These are phyloP conservation scores for Musca domestica DNA, from an alignment of 1,140 invertebrate genomes.

Conservation along the genomic window DNA sequence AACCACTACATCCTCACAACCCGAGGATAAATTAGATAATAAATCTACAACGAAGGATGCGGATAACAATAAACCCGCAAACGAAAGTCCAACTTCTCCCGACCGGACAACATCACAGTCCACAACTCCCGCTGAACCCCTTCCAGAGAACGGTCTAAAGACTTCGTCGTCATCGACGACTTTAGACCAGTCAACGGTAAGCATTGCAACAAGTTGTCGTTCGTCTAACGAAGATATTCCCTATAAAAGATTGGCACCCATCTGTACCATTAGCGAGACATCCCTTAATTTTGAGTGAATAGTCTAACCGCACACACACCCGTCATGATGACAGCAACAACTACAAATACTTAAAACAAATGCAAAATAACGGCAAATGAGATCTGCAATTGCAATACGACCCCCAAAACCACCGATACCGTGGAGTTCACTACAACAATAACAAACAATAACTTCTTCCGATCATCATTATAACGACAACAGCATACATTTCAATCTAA, in stretches of 20 bases:
- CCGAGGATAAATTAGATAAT: no score
- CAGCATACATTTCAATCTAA: no score
- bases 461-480: no score
- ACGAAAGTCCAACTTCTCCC: no score
- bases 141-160: slow-evolving; percentile 6
- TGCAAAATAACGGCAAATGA: background rate
- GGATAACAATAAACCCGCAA: no score
- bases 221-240: slow-evolving; percentile 11
- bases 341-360: background rate
- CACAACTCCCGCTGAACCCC: background rate
- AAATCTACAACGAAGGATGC: no score
- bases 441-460: no score
- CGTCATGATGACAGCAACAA: background rate
- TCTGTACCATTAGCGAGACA: slow-evolving; percentile 46
- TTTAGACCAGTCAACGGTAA: slow-evolving; percentile 38
- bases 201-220: slow-evolving; percentile 24
- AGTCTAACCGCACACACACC: no score
- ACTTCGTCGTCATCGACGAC: background rate
- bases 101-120: no score
- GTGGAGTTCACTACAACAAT: no score
- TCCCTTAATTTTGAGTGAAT: slow-evolving; percentile 28
- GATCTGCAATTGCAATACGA: background rate
- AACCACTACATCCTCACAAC: no score
- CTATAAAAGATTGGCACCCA: slow-evolving; percentile 42
- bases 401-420: no score